phyloP scores from a whole-genome alignment of 2,888 invertebrate species.

The Tachina lurida region DNA sequence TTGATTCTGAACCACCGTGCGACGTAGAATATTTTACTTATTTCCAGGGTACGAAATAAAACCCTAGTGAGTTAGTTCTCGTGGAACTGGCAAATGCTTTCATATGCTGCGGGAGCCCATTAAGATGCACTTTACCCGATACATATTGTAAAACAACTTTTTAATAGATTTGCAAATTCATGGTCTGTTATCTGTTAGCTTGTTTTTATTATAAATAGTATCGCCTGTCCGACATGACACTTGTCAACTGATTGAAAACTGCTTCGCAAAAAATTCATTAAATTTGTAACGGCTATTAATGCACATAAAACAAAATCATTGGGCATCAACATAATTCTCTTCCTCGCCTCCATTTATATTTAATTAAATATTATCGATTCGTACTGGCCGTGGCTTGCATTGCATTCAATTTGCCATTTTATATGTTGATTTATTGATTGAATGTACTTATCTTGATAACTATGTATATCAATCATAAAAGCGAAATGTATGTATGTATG shows the following conservation, averaged over 20 bases:
- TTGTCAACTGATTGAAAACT: conserved; percentile 40
- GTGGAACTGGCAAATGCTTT: too few species aligned
- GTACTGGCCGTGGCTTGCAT: not conserved
- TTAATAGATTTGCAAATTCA: too few species aligned
- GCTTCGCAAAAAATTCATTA: conserved; percentile 33
- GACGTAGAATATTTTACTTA: not conserved
- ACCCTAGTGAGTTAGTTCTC: too few species aligned
- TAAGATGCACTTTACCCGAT: too few species aligned
- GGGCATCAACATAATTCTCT: not conserved
- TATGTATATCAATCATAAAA: conserved; percentile 50
- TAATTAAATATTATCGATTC: conserved; percentile 20
- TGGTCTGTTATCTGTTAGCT: too few species aligned
- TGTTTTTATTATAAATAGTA: conserved; percentile 6
- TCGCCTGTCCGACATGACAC: conserved; percentile 21
- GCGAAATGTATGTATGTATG: not conserved
- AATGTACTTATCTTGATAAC: conserved; percentile 53
- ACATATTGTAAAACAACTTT: too few species aligned
- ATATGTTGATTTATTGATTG: conserved; percentile 52
- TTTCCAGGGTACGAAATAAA: not conserved
- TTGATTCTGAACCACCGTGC: not conserved
- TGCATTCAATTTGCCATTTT: not conserved
- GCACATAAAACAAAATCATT: conserved; percentile 9
- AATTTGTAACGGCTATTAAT: conserved; percentile 34
- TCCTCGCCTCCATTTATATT: not conserved
- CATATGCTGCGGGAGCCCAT: too few species aligned